phyloP scores from a whole-genome alignment of 2,888 invertebrate species.

The Ornithoptera alexandrae region DNA sequence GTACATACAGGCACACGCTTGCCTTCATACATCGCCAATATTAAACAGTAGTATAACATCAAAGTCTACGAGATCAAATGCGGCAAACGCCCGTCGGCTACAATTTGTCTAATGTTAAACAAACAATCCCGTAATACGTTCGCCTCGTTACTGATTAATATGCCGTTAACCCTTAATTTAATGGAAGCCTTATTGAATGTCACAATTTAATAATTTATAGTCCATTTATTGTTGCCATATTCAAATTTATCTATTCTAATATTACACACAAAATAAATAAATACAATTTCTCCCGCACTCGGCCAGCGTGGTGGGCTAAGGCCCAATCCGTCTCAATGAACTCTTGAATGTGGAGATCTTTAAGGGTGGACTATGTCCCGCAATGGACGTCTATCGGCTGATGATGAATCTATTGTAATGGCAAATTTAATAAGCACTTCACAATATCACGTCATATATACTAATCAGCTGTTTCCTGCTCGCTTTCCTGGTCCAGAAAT shows the following conservation, averaged over 20 bases:
- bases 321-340: no score
- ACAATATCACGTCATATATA: no score
- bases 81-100: constrained; percentile 39
- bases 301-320: no score
- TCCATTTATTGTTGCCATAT: neutral
- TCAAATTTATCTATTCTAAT: neutral
- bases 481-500: no score
- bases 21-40: constrained; percentile 16
- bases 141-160: constrained; percentile 30
- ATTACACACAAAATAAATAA: neutral
- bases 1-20: constrained; percentile 13
- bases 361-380: no score
- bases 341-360: no score
- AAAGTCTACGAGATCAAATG: constrained; percentile 38
- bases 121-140: constrained; percentile 34
- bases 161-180: constrained; percentile 10
- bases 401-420: no score
- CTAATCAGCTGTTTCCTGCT: no score
- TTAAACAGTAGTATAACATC: constrained; percentile 33
- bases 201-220: constrained; percentile 7
- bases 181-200: constrained; percentile 15
- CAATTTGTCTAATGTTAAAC: constrained; percentile 54
- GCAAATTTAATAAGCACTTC: no score
- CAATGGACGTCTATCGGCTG: no score
- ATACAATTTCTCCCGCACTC: no score